phyloP scores from a whole-genome alignment of 1,140 invertebrate genomes.

The Brachionus koreanus region DNA sequence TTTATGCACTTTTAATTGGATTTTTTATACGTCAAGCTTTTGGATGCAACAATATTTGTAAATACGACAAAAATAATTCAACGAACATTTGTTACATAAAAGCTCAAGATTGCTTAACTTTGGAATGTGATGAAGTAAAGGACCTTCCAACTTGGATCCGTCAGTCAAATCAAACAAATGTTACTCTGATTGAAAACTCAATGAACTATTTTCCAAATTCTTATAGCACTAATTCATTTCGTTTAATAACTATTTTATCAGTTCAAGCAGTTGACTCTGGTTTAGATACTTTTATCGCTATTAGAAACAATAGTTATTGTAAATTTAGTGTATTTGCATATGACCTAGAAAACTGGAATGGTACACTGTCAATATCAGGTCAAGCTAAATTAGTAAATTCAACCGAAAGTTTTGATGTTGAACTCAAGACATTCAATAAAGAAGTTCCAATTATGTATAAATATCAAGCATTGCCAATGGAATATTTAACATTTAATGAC shows the following conservation, averaged over 20 bases:
- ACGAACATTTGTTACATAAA: neutral
- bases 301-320: neutral
- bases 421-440: neutral
- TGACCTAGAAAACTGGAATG: neutral
- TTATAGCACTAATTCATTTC: neutral
- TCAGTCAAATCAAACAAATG: neutral
- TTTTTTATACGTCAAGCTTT: neutral
- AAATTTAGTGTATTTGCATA: neutral
- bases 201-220: neutral
- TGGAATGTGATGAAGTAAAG: neutral
- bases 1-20: neutral
- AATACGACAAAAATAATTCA: neutral
- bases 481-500: slow-evolving; percentile 1
- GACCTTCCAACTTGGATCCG: neutral
- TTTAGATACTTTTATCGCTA: neutral
- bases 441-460: neutral
- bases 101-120: neutral
- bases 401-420: neutral
- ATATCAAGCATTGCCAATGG: slow-evolving; percentile 28
- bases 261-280: neutral
- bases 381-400: neutral
- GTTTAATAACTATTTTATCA: neutral
- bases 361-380: neutral
- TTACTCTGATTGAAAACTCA: neutral
- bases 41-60: neutral